Evolutionary conservation across 2,797 vertebrate species (phyloP).

Genomic region (Sternarchorhynchus goeldii): DNA sequence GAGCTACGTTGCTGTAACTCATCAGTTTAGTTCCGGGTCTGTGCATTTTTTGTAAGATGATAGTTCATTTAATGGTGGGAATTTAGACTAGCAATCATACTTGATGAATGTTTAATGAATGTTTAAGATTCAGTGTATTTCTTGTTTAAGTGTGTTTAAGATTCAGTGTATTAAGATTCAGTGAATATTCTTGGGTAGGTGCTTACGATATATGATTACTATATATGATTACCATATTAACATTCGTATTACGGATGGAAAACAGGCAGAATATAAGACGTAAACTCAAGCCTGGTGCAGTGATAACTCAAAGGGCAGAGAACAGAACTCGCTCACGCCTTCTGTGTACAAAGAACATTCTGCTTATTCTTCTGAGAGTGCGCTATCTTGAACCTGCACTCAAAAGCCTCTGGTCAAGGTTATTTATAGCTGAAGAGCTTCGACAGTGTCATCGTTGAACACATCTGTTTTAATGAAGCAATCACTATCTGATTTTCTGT

Average conservation of each 20-base stretch:
- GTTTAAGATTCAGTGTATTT: too few species aligned
- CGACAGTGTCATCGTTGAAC: constrained; percentile 10
- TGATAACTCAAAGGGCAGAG: constrained; percentile 28
- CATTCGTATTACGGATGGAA: background rate
- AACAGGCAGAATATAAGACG: background rate
- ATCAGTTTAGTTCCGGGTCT: too few species aligned
- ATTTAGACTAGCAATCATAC: too few species aligned
- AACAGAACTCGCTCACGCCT: constrained; percentile 1
- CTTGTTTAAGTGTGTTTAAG: too few species aligned
- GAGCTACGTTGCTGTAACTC: too few species aligned
- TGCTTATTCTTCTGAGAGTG: background rate
- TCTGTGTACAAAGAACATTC: constrained; percentile 18
- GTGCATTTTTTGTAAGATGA: too few species aligned
- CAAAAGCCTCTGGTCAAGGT: constrained; percentile 18
- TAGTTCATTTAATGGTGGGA: too few species aligned
- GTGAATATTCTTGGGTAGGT: too few species aligned
- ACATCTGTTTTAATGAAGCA: constrained; percentile 42
- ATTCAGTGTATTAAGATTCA: too few species aligned
- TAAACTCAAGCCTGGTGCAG: constrained; percentile 6
- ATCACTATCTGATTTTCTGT: constrained; percentile 35
- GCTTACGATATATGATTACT: too few species aligned
- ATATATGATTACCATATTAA: too few species aligned
- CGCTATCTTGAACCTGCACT: background rate
- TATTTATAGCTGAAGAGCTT: constrained; percentile 19
- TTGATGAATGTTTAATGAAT: too few species aligned